Evolutionary conservation across 2,797 vertebrate genomes (phyloP), one percentile per base, ranked within the genome.

Genomic region (Pangasius mekongensis): DNA sequence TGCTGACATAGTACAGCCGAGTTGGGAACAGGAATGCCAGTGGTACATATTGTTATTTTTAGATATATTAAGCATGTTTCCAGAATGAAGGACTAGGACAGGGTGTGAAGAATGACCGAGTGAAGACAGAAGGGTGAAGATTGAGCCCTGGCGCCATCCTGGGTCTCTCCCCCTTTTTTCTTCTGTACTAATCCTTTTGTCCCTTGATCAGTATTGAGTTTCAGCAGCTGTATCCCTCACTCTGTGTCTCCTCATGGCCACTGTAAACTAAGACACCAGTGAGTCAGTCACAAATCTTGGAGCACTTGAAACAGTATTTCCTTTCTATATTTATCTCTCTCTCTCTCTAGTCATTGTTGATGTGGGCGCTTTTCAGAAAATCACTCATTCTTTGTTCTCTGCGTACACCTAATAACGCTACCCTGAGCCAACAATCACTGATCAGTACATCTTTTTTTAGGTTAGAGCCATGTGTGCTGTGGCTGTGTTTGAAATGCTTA

Each of bases 161-260:
- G 82, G 56, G 74, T 89, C 85, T 58, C 58, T 74, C 30, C 24
- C 58, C 69, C 58, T 77, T 24, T 86, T 85, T 36, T 64, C 49
- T 30, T 84, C 49, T 54, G 43, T 74, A 67, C 49, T 80, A 84
- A 90, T 86, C 78, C 83, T 6, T 47, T 47, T n/a, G 47, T 84
- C 82, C 49, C 54, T 14, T 54, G 27, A 27, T 78, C 58, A 78
- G 86, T 85, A 33, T 91, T 74, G 60, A 73, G 33, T 91, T 90
- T 86, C 90, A 90, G 49, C 62, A 85, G 47, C 36, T 87, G 49
- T 77, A 58, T 71, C 58, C 14, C n/a, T 77, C 67, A 52, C 43
- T 62, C n/a, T 76, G 39, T 47, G 67, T 62, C 22, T 52, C 66
- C 27, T 33, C 74, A 64, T 85, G 49, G 84, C 20, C 69, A 85